Evolutionary conservation across 2,113 vertebrate species (phyloP).

Genomic region (Psephotus haematonotus): DNA sequence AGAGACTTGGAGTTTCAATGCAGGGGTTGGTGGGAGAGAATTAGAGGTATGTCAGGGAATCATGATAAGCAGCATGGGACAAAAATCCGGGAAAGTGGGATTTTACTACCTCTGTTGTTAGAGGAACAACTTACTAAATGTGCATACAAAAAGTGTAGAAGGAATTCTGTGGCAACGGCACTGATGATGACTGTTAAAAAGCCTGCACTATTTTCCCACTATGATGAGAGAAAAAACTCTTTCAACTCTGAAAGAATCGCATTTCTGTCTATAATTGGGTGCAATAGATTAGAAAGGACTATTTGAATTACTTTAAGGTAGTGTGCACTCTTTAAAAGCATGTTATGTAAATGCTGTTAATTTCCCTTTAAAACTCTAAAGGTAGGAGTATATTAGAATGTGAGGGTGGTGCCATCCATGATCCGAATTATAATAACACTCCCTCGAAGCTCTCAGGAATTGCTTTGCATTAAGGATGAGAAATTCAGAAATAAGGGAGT

Average conservation of each 20-base stretch:
- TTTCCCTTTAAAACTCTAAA: neutral
- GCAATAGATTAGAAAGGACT: neutral
- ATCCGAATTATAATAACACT: neutral
- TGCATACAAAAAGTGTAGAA: neutral
- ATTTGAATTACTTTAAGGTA: neutral
- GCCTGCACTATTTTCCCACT: neutral
- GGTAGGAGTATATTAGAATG: neutral
- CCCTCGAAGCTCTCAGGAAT: neutral
- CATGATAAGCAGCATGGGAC: neutral
- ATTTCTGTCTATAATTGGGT: neutral
- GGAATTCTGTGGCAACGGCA: neutral
- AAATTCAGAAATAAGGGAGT: slow-evolving; percentile 31
- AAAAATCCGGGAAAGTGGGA: rapidly evolving
- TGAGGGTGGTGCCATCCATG: neutral
- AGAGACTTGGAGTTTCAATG: neutral
- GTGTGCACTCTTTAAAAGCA: neutral
- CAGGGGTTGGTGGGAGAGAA: neutral
- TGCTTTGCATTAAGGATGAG: neutral
- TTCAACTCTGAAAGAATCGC: neutral
- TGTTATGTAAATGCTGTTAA: neutral
- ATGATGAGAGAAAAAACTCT: neutral
- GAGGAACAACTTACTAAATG: rapidly evolving
- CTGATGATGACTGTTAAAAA: neutral
- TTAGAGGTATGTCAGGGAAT: neutral
- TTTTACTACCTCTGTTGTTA: neutral